These are phyloP conservation scores for Cheilosia urbana DNA, from an alignment of 2,888 invertebrate species.

Conservation along the genomic window DNA sequence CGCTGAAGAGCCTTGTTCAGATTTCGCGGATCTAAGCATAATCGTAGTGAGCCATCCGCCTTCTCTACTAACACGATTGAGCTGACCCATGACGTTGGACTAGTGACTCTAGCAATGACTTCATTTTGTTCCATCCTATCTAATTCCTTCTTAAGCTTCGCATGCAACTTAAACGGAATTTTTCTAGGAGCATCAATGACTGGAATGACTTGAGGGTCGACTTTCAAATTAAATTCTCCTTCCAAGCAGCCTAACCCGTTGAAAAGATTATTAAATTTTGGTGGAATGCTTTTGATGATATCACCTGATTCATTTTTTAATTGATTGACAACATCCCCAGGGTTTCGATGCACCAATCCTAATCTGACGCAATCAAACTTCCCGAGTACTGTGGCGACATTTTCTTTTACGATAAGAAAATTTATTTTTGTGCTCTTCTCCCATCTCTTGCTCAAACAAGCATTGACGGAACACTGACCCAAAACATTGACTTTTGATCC, in stretches of 20 bases:
- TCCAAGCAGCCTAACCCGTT: conserved; percentile 8
- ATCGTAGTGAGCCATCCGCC: conserved; percentile 1
- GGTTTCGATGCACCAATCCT: conserved; percentile 2
- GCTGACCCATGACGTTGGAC: conserved; percentile 21
- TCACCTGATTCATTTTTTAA: not conserved
- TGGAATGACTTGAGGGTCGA: conserved; percentile 1
- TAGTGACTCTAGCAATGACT: conserved; percentile 13
- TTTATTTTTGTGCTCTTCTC: not conserved
- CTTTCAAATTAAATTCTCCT: conserved; percentile 6
- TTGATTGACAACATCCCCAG: conserved; percentile 3
- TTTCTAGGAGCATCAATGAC: conserved; percentile 28
- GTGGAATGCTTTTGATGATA: too few relatives aligned
- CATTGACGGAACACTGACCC: conserved; percentile 17
- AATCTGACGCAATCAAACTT: conserved; percentile 9
- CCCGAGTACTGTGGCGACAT: conserved; percentile 11
- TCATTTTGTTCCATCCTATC: conserved; percentile 9
- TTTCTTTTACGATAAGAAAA: conserved; percentile 15
- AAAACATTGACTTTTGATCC: conserved; percentile 21
- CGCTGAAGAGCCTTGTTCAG: conserved; percentile 23
- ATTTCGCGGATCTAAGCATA: too few relatives aligned
- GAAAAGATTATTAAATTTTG: conserved; percentile 11
- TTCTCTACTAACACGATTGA: conserved; percentile 33
- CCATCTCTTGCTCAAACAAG: not conserved
- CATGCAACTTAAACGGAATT: conserved; percentile 22
- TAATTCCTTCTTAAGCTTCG: conserved; percentile 15